Base-by-base conservation (phyloP, 2,113 vertebrate genomes). In the Chloebia gouldiae region DNA sequence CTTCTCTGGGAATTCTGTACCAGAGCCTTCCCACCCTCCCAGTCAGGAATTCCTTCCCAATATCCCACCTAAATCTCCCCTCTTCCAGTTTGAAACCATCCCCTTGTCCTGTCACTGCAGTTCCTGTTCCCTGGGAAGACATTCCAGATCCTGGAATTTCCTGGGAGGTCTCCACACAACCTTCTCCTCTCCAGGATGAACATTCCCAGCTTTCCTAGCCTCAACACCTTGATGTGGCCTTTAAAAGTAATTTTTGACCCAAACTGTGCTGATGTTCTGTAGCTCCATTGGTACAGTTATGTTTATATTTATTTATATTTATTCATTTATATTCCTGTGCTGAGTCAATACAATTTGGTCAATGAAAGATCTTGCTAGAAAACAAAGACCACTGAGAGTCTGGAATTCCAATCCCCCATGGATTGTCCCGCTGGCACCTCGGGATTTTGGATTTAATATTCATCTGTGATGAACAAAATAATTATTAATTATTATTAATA, bases 151-250 rank as follows among this genome's bases (percentile, higher is more conserved):
- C 81, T 47, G 57, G 49, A 22, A 54, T 64, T 20, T 39, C 14
- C 33, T 19, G 31, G 10, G 39, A 25, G 27, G 7, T 54, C 49
- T 73, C 59, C 40, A 10, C 59, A 23, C 18, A 39, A 28, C 18
- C 7, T 54, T 45, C n/a, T 73, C 40, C 18, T 47, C n/a, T 39
- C 49, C 33, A 5, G 28, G 57, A 4, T 39, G 49, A 47, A 2
- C 28, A 73, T 39, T n/a, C 69, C 49, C 49, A 39, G 0, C 0
- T 47, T 22, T 56, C 50, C 59, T 59, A 54, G 22, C 7, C n/a
- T 56, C n/a, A 15, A 3, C 1, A 0, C 11, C 12, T 33, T 11
- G 19, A 15, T 14, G 28, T 8, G 49, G 8, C 3, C 28, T 24
- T 56, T 19, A 65, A 56, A 49, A 19, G 15, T 10, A 21, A 4